A percentile compares a stretch with the other conserved stretches of the same genome.
phyloP scores from a whole-genome alignment of 2,888 invertebrate genomes.

The Hydraecia micacea region DNA sequence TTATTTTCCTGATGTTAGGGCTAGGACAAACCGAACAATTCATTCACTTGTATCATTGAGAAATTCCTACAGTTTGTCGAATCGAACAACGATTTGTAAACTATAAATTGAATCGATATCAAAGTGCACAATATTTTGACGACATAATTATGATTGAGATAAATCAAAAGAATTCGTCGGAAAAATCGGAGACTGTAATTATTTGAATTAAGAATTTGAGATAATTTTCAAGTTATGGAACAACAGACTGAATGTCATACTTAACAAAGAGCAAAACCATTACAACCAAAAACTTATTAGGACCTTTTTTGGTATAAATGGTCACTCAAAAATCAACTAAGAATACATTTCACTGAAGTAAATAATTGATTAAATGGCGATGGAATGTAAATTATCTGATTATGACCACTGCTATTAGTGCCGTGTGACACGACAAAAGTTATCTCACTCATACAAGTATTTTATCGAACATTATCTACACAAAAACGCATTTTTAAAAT shows the following conservation, averaged over 20 bases:
- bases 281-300: neutral
- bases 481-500: neutral
- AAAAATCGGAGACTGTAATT: neutral
- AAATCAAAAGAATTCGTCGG: neutral
- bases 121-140: neutral
- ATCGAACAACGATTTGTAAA: neutral
- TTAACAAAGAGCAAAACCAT: no score
- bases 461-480: neutral
- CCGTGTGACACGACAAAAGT: no score
- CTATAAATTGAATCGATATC: neutral
- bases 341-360: no score
- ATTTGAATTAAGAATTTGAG: no score
- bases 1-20: conserved; percentile 21
- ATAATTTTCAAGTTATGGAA: no score
- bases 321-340: no score
- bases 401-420: no score
- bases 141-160: neutral
- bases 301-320: neutral
- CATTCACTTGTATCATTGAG: no score
- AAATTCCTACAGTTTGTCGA: neutral
- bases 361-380: no score
- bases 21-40: neutral
- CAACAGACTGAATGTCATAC: neutral
- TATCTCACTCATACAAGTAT: neutral
- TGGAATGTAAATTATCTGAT: neutral